Percentiles rank a stretch among this genome's conserved stretches.
Conservation (phyloP, 2,797 vertebrate species). For the Tolypeutes matacus region DNA sequence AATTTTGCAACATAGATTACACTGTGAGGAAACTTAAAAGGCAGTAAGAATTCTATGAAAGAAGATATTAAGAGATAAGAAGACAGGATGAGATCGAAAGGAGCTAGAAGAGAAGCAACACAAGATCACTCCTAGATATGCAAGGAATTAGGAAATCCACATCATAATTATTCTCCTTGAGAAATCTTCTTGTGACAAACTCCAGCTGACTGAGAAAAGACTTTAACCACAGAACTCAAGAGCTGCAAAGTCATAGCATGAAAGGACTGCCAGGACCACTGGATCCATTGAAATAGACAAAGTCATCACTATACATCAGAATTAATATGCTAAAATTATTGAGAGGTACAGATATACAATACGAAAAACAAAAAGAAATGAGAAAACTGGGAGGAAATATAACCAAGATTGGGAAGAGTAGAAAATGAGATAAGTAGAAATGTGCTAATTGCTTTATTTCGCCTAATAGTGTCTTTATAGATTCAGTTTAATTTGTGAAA, state of each 20-base stretch:
- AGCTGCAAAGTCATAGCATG: background rate
- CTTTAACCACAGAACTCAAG: background rate
- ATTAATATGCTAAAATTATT: background rate
- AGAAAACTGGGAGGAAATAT: background rate
- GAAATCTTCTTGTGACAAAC: background rate
- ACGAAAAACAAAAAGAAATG: background rate
- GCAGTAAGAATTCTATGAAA: background rate
- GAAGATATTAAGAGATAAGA: background rate
- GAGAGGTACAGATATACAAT: background rate
- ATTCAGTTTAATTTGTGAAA: background rate
- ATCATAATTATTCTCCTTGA: background rate
- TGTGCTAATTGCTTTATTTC: background rate
- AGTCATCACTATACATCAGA: background rate
- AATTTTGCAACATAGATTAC: background rate
- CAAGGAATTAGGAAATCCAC: background rate
- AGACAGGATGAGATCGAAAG: background rate
- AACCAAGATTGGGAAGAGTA: background rate
- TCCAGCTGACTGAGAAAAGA: no score
- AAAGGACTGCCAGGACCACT: background rate
- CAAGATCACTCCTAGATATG: background rate
- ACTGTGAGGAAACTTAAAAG: background rate
- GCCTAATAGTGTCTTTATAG: background rate
- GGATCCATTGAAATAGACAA: background rate
- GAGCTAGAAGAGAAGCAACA: background rate
- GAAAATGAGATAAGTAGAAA: background rate